Evolutionary conservation across 2,888 invertebrate genomes (phyloP).

Genomic region (Zelleria hepariella): DNA sequence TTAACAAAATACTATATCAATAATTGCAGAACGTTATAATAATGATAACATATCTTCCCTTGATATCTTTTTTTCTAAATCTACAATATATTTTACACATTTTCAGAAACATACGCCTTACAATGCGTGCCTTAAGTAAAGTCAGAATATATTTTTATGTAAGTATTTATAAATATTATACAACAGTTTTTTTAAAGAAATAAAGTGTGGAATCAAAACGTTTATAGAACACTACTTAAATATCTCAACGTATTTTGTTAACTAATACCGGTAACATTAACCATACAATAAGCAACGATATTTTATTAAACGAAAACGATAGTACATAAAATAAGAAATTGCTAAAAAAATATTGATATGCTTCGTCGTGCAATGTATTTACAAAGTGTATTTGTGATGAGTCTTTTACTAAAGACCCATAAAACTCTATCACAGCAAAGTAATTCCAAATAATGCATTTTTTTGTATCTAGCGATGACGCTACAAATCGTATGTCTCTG

Average conservation of each 20-base stretch:
- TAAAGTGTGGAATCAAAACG: background rate
- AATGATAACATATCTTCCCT: constrained; percentile 6
- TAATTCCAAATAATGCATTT: background rate
- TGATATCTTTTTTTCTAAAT: constrained; percentile 1
- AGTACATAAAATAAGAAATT: background rate
- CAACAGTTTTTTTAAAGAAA: constrained; percentile 37
- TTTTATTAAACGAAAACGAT: background rate
- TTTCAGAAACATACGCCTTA: constrained; percentile 2
- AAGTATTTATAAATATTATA: constrained; percentile 56
- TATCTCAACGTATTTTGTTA: too few species aligned
- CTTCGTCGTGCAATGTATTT: background rate
- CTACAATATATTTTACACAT: constrained; percentile 8
- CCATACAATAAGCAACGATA: background rate
- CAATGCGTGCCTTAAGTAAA: background rate
- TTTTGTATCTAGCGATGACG: background rate
- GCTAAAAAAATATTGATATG: constrained; percentile 1
- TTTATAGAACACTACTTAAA: background rate
- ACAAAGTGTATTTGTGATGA: background rate
- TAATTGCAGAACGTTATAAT: too few species aligned
- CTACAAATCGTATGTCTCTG: background rate
- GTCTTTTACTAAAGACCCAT: too few species aligned
- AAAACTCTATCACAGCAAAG: background rate
- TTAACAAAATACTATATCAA: too few species aligned
- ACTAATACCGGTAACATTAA: background rate
- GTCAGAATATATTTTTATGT: constrained; percentile 21